phyloP scores from a whole-genome alignment of 2,113 vertebrate genomes.

The Vanacampus margaritifer region DNA sequence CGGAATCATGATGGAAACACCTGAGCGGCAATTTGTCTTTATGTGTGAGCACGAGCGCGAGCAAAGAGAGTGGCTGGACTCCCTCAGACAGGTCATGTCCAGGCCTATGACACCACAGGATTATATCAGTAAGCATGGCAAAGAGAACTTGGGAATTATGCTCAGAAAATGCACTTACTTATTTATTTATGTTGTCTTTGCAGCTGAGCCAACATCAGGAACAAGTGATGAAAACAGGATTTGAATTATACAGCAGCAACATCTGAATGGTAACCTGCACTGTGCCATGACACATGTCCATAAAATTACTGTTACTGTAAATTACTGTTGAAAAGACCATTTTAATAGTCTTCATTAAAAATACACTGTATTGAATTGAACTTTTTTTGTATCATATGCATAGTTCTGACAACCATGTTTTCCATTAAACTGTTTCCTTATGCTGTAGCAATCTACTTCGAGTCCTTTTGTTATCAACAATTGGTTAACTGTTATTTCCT shows the following conservation, averaged over 20 bases:
- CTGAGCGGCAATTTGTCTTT: conserved; percentile 80
- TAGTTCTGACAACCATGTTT: no score
- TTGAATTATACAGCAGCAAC: not conserved
- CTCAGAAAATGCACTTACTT: not conserved
- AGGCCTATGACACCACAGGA: conserved; percentile 75
- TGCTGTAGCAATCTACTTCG: no score
- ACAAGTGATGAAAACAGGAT: conserved; percentile 46
- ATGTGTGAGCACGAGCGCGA: conserved; percentile 83
- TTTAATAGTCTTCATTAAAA: not conserved
- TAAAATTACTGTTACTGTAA: not conserved
- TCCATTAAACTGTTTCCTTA: no score
- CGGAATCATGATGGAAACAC: conserved; percentile 77
- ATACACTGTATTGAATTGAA: not conserved
- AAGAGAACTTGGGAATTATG: not conserved
- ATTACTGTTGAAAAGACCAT: not conserved
- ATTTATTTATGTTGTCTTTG: conserved; percentile 29
- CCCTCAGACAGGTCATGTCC: conserved; percentile 73
- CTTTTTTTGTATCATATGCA: no score
- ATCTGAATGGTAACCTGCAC: not conserved
- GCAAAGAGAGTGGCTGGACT: conserved; percentile 84
- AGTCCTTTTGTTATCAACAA: no score
- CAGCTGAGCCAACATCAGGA: conserved; percentile 67
- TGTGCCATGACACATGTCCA: not conserved
- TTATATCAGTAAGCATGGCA: conserved; percentile 64
- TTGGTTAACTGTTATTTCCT: no score